Percentiles rank a stretch among this genome's conserved stretches.
These are phyloP conservation scores for Pseudolaguvia tuberculata DNA, from an alignment of 2,113 vertebrate species.

Conservation along the genomic window DNA sequence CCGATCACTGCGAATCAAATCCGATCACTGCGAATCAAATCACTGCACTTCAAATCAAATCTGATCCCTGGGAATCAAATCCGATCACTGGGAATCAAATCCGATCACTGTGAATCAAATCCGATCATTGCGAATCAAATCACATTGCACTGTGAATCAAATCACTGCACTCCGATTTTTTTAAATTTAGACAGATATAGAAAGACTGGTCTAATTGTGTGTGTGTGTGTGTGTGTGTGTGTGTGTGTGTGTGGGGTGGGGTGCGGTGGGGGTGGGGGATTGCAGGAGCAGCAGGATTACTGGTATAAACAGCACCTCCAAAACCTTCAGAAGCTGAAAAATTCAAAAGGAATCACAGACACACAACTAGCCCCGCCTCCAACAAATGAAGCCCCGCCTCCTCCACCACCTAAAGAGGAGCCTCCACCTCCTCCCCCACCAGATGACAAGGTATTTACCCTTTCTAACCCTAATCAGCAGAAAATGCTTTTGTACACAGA, in stretches of 20 bases:
- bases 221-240: neutral
- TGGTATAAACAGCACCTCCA: conserved; percentile 95
- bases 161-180: neutral
- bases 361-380: conserved; percentile 59
- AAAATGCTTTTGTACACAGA: neutral
- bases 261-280: too few species aligned
- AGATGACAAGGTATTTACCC: conserved; percentile 72
- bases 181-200: too few species aligned
- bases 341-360: conserved; percentile 20
- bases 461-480: neutral
- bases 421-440: conserved; percentile 78
- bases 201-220: too few species aligned
- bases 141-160: too few species aligned
- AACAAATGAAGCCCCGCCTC: conserved; percentile 72
- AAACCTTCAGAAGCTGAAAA: conserved; percentile 77
- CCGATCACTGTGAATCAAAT: too few species aligned
- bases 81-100: too few species aligned
- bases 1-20: too few species aligned
- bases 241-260: neutral
- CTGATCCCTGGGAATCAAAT: too few species aligned
- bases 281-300: conserved; percentile 88
- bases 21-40: too few species aligned
- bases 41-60: too few species aligned
- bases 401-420: conserved; percentile 79
- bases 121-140: too few species aligned